Conservation (phyloP, 2,113 vertebrate species). For the Grus americana region DNA sequence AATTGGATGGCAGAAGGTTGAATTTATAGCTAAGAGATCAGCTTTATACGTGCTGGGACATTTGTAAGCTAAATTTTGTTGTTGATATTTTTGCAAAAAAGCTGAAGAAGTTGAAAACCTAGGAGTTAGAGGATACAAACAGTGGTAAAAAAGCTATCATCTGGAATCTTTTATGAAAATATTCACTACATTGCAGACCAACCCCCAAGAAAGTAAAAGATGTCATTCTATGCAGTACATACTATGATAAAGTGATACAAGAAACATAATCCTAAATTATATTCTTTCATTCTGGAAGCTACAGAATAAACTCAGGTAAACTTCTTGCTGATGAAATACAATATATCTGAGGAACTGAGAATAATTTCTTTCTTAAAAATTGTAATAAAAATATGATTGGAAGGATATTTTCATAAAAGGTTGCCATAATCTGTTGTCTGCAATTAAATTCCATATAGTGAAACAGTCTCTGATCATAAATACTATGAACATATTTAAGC, state of each 20-base stretch:
- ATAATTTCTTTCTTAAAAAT: neutral
- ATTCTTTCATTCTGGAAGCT: neutral
- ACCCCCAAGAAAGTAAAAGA: neutral
- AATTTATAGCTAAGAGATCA: neutral
- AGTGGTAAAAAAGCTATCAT: neutral
- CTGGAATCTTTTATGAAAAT: neutral
- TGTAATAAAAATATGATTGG: neutral
- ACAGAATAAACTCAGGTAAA: neutral
- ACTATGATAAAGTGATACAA: neutral
- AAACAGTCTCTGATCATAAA: neutral
- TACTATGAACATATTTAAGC: neutral
- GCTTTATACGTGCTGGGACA: neutral
- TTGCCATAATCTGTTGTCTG: neutral
- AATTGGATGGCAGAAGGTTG: neutral
- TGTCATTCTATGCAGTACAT: neutral
- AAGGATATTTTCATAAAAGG: neutral
- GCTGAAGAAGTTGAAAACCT: neutral
- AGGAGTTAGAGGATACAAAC: neutral
- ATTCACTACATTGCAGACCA: neutral
- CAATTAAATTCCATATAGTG: neutral
- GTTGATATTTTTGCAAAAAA: neutral
- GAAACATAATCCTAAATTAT: neutral
- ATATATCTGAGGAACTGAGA: neutral
- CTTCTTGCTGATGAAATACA: neutral
- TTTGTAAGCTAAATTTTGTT: neutral